A percentile compares a stretch with the other conserved stretches of the same genome.
Conservation (phyloP, 2,888 invertebrate genomes). For the Drosophila fulvimacula region DNA sequence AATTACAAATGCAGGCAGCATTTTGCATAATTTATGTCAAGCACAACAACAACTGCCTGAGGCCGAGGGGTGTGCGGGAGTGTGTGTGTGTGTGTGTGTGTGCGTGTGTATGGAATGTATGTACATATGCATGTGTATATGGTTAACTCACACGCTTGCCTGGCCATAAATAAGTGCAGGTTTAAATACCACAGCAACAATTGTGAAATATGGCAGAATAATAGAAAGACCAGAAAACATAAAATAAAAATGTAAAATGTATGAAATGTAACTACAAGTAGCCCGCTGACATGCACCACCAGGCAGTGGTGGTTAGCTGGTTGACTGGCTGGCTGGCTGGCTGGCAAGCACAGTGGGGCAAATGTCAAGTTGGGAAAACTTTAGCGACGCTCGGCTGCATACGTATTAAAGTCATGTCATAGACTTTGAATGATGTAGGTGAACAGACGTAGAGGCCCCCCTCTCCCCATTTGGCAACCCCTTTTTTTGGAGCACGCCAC, state of each 20-base stretch:
- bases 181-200: constrained; percentile 81
- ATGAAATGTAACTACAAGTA: constrained; percentile 69
- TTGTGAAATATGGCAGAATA: constrained; percentile 82
- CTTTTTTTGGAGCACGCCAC: constrained; percentile 11
- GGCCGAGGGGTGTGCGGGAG: not conserved
- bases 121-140: no score
- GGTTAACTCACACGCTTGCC: constrained; percentile 50
- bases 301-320: not conserved
- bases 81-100: not conserved
- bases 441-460: not conserved
- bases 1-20: constrained; percentile 80
- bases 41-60: constrained; percentile 64
- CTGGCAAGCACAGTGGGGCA: constrained; percentile 45
- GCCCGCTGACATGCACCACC: constrained; percentile 57
- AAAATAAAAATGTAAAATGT: constrained; percentile 60
- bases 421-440: constrained; percentile 29
- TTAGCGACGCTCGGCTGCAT: constrained; percentile 3
- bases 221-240: constrained; percentile 75
- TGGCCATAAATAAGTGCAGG: constrained; percentile 81
- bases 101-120: not conserved
- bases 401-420: constrained; percentile 32
- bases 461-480: not conserved
- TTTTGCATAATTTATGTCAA: constrained; percentile 81
- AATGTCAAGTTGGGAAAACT: constrained; percentile 49
- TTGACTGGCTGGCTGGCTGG: constrained; percentile 7